Percentiles rank a stretch among this genome's conserved stretches.
phyloP scores from a whole-genome alignment of 2,113 vertebrate genomes.

The mouse (Mus musculus) region GRCm39 chr5:132622501-132623000 shows the following conservation, averaged over 20 bases:
- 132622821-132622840: not conserved
- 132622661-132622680: not conserved
- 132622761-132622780: too few species aligned
- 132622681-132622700: constrained; percentile 8
- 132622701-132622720: not conserved
- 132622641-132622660: not conserved
- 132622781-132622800: not conserved
- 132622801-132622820: constrained; percentile 14
- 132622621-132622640: not conserved
- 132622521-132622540: not conserved
- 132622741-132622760: not conserved
- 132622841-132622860: not conserved
- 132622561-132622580: not conserved
- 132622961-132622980: not conserved
- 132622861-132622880: not conserved
- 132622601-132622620: not conserved
- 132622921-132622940: not conserved
- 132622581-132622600: not conserved
- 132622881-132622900: not conserved
- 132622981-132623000: too few species aligned
- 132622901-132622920: not conserved
- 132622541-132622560: not conserved
- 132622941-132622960: not conserved
- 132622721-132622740: not conserved
- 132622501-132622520: not conserved